Evolutionary conservation across 2,113 vertebrate species (phyloP).

Genomic region (Podiceps cristatus): DNA sequence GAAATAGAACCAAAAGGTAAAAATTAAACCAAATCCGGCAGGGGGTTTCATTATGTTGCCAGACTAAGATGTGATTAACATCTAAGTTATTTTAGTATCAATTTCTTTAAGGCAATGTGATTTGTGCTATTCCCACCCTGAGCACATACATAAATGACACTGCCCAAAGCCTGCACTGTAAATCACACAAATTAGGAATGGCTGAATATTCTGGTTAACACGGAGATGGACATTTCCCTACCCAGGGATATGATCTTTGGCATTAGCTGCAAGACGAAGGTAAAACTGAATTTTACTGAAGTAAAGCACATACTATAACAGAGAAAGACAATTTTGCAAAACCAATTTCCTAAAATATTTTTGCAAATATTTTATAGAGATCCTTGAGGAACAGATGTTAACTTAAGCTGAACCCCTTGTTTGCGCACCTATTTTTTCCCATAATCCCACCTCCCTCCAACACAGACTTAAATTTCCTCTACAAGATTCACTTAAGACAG

Average conservation of each 20-base stretch:
- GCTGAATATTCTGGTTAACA: not conserved
- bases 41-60: not conserved
- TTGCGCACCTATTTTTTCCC: not conserved
- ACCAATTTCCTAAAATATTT: not conserved
- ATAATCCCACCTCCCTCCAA: not conserved
- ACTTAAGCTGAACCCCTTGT: not conserved
- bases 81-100: not conserved
- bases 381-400: not conserved
- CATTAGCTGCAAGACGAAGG: not conserved
- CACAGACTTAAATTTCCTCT: not conserved
- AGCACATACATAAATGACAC: not conserved
- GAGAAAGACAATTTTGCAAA: not conserved
- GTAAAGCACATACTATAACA: accelerated
- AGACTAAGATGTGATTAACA: not conserved
- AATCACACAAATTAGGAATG: not conserved
- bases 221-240: not conserved
- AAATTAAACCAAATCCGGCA: not conserved
- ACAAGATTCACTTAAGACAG: not conserved
- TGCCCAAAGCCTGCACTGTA: not conserved
- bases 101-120: not conserved
- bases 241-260: not conserved
- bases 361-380: not conserved
- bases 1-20: not conserved
- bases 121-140: not conserved
- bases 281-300: not conserved